phyloP scores from a whole-genome alignment of 2,888 invertebrate genomes.

The Meiosimyza decipiens region DNA sequence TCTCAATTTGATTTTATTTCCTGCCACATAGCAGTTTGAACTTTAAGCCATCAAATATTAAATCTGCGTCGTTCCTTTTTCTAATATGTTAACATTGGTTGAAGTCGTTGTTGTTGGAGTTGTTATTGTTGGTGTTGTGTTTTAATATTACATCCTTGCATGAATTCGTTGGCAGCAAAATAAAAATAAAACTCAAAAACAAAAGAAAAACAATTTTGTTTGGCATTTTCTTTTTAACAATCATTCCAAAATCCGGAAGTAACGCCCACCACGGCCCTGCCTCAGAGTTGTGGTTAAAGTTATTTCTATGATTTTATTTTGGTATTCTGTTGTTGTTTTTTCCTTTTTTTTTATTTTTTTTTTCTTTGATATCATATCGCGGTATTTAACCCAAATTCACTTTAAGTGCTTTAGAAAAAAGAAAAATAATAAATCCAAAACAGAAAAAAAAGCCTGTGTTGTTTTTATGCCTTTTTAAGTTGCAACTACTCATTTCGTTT shows the following conservation, averaged over 20 bases:
- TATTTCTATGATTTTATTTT: not conserved
- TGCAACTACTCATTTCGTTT: too few relatives aligned
- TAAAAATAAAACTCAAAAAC: constrained; percentile 34
- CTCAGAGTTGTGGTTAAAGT: not conserved
- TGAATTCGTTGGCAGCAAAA: constrained; percentile 45
- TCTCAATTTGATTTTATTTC: constrained; percentile 18
- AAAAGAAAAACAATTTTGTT: constrained; percentile 17
- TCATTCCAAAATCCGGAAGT: constrained; percentile 35
- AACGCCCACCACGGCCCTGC: too few relatives aligned
- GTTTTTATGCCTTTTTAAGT: too few relatives aligned
- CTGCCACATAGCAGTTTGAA: constrained; percentile 5
- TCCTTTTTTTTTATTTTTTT: not conserved
- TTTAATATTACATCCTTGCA: constrained; percentile 36
- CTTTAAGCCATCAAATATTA: constrained; percentile 1
- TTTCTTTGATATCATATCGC: constrained; percentile 12
- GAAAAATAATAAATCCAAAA: not conserved
- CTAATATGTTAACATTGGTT: not conserved
- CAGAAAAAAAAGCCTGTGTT: too few relatives aligned
- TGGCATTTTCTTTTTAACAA: not conserved
- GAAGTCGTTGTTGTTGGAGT: not conserved
- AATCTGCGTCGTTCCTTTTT: constrained; percentile 11
- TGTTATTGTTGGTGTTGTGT: not conserved
- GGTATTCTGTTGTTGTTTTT: not conserved
- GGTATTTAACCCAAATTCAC: constrained; percentile 23
- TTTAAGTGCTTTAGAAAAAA: not conserved